Evolutionary conservation across 2,888 invertebrate species (phyloP), one percentile per base, ranked within the genome.

Genomic region (Dorcus hopei): DNA sequence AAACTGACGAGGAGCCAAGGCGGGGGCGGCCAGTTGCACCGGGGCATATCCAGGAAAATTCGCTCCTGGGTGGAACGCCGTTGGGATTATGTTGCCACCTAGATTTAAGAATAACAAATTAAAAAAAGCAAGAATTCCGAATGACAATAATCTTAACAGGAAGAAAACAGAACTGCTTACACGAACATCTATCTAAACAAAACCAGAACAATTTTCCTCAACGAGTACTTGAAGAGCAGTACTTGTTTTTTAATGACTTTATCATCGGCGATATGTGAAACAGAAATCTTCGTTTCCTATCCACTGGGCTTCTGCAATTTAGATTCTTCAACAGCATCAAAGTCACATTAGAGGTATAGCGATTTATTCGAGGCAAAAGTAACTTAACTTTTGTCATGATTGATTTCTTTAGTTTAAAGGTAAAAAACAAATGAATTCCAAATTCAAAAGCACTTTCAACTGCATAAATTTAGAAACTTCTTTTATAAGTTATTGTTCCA

Each of bases 81-180:
- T 79, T 55, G 84, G 83, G 68, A 87, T 79, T 71, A 86, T 81
- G 45, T 83, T 83, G 63, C 85, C 83, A 75, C 86, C 87, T 86
- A 76, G 52, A 70, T 65, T 61, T 65, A 68, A 59, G 64, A 66
- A 65, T 3, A 45, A 43, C 5, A 7, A 33, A 6, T 33, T 33
- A 33, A 33, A 33, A 26, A 33, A 33, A 2, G 26, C 4, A 33
- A 7, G 26, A 33, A 33, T 33, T 33, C 6, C 42, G 16, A 42
- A 1, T 4, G 9, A 7, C 8, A 51, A 51, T 11, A 51, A 23
- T 16, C 19, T 16, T 42, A 14, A 16, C 40, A 40, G 19, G 41
- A 51, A 40, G n/a, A 40, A 8, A 50, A 11, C 23, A 51, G 38
- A 40, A 39, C 19, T 33, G 5, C 7, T 5, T 5, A 26, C 26